These are phyloP conservation scores for Protonibea diacanthus DNA, from an alignment of 2,797 vertebrate species.

Conservation along the genomic window DNA sequence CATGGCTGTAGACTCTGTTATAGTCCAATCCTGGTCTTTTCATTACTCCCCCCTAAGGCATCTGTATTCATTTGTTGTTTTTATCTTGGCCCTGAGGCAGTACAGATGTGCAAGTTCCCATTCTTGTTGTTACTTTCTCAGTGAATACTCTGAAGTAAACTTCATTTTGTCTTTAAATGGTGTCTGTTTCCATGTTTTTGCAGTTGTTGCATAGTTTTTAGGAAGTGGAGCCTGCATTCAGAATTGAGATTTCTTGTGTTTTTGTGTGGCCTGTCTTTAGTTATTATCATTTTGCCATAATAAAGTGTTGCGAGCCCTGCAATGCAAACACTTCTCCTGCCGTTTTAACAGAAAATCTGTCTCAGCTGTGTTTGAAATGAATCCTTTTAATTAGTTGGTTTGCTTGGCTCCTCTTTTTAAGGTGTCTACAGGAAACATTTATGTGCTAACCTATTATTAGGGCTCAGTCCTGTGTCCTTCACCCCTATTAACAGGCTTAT, in stretches of 20 bases:
- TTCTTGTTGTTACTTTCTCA: neutral
- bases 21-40: neutral
- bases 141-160: neutral
- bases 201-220: neutral
- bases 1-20: neutral
- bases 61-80: neutral
- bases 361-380: conserved; percentile 58
- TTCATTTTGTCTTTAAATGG: neutral
- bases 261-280: neutral
- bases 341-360: conserved; percentile 25
- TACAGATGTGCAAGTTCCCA: too few relatives aligned
- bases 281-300: neutral
- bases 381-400: conserved; percentile 54
- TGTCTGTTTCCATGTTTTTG: neutral
- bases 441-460: conserved; percentile 63
- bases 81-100: neutral
- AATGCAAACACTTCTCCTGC: neutral
- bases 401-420: conserved; percentile 40
- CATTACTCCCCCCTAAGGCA: too few relatives aligned
- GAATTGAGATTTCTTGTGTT: neutral
- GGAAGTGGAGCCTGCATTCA: neutral
- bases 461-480: conserved; percentile 55
- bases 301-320: neutral
- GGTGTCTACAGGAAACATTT: conserved; percentile 72
- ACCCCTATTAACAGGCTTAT: conserved; percentile 50